Evolutionary conservation across 2,888 invertebrate species (phyloP), one percentile per base, ranked within the genome.

Genomic region (Malachius bipustulatus): DNA sequence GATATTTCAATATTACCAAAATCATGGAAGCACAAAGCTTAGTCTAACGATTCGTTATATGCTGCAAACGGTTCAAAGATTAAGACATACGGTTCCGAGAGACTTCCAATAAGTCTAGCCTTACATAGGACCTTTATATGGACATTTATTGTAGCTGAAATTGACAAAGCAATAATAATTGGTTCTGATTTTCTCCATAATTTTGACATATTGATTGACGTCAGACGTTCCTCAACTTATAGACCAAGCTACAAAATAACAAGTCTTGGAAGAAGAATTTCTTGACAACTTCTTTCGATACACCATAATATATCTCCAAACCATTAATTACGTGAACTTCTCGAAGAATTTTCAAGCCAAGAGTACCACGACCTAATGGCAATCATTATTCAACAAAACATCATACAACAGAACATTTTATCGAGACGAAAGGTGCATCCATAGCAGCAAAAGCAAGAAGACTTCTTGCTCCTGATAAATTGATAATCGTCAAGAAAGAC

Each of bases 401-500:
- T n/a, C 24, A 19, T 19, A n/a, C 6, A 6, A n/a, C 24, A 6
- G 24, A 19, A n/a, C 24, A 19, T 19, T 19, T 19, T 19, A 19
- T 19, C n/a, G 24, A 6, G n/a, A 19, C 24, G 6, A 6, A 19
- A n/a, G 24, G 24, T 6, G n/a, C 24, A 6, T n/a, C 24, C 24
- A n/a, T 19, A 8, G 6, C 6, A 19, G 24, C 24, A 19, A 19
- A 19, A 19, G 6, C 24, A 6, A 19, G 24, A 19, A 6, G n/a
- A 19, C n/a, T n/a, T n/a, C n/a, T 19, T 6, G 6, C 24, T 19
- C 45, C 48, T 4, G 49, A 51, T 6, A 47, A 47, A 31, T 36
- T 49, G 4, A 16, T 26, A 6, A 35, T 30, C 1, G 50, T 47
- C 3, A 47, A 48, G 36, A 14, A 29, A 13, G 49, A 52, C 14